Evolutionary conservation across 1,140 invertebrate genomes (phyloP).

Genomic region (Drepana arcuata): DNA sequence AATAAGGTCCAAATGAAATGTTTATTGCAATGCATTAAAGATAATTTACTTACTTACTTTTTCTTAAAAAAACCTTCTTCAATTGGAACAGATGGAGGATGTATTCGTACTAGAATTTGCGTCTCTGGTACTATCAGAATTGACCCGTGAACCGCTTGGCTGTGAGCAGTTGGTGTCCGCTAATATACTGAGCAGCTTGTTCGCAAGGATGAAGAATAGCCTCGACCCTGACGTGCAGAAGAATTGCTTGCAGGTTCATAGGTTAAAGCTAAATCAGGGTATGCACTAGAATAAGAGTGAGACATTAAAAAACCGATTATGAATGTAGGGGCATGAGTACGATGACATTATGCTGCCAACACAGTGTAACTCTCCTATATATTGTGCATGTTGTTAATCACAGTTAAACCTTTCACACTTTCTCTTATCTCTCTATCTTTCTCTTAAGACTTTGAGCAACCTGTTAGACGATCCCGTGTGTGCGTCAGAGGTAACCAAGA

Average conservation of each 20-base stretch:
- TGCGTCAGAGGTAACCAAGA: constrained; percentile 60
- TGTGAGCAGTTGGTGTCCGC: constrained; percentile 52
- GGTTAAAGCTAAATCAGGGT: too few relatives aligned
- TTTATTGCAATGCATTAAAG: too few relatives aligned
- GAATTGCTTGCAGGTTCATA: constrained; percentile 62
- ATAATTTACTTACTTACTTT: constrained; percentile 1
- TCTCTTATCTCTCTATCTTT: too few relatives aligned
- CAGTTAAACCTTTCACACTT: too few relatives aligned
- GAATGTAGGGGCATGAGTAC: too few relatives aligned
- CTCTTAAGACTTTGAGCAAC: constrained; percentile 51
- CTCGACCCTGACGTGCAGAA: constrained; percentile 59
- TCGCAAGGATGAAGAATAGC: constrained; percentile 53
- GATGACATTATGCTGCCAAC: too few relatives aligned
- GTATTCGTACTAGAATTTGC: constrained; percentile 56
- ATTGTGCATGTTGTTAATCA: too few relatives aligned
- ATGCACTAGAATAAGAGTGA: too few relatives aligned
- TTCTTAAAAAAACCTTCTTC: too few relatives aligned
- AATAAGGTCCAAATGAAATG: too few relatives aligned
- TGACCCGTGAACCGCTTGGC: constrained; percentile 50
- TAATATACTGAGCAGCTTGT: constrained; percentile 45
- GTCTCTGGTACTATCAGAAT: constrained; percentile 44
- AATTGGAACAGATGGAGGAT: constrained; percentile 43
- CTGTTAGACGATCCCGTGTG: constrained; percentile 49
- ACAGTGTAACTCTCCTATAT: too few relatives aligned
- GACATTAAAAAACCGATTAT: too few relatives aligned